Evolutionary conservation across 2,888 invertebrate species (phyloP), one percentile per base, ranked within the genome.

Genomic region (Molorchus minor): DNA sequence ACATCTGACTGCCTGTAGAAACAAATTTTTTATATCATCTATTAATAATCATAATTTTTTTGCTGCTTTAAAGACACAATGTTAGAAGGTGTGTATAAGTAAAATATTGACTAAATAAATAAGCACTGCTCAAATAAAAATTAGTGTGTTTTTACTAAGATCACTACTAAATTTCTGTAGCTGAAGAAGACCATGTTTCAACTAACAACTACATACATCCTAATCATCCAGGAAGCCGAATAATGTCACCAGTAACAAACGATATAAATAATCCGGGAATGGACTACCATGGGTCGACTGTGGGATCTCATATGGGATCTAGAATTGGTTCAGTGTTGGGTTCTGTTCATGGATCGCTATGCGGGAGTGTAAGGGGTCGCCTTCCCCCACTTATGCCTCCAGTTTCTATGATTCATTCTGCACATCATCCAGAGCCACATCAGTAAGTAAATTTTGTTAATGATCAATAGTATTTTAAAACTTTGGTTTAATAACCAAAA

Each of bases 151-250:
- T n/a, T n/a, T n/a, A n/a, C n/a, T n/a, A n/a, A n/a, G n/a, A n/a
- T n/a, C 21, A 12, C n/a, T 52, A 16, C 29, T 5, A 13, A 53
- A 21, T 45, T 33, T 78, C 80, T 80, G 67, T 80, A 87, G 91
- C 91, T 65, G 91, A 91, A 80, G 91, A 91, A 81, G 91, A 91
- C 79, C 91, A 91, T 79, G 79, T 86, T 62, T 68, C 78, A 16
- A 68, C 68, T 4, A 75, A 74, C 67, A 76, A 77, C 61, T 76
- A 76, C 65, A 69, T 74, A 55, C 70, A 69, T 15, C 64, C 70
- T 2, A 61, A 69, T n/a, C 72, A 71, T 46, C 70, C 74, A 7
- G 59, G 69, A 7, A 78, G 75, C 65, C 72, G 79, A n/a, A 74
- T 80, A 60, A 78, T 80, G 75, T 79, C 79, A 2, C 78, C 79